A percentile compares a stretch with the other conserved stretches of the same genome.
These are phyloP conservation scores for Gymnoscelis rufifasciata DNA, from an alignment of 2,888 invertebrate species.

Conservation along the genomic window DNA sequence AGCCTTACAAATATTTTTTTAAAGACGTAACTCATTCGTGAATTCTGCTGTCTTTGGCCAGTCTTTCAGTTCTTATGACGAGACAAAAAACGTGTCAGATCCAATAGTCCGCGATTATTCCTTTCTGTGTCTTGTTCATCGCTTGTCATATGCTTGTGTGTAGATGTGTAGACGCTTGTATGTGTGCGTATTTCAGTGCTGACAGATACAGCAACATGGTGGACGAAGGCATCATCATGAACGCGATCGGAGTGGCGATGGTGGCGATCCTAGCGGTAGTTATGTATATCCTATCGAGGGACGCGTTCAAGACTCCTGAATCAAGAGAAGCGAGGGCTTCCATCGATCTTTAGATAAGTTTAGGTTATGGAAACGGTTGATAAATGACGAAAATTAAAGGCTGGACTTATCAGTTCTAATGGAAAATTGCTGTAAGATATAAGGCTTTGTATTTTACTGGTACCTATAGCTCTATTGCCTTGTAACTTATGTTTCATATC, in stretches of 20 bases:
- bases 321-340: constrained; percentile 67
- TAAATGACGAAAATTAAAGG: background rate
- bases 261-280: constrained; percentile 82
- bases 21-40: no score
- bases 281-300: constrained; percentile 81
- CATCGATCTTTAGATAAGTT: constrained; percentile 71
- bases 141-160: constrained; percentile 18
- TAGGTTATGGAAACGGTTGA: constrained; percentile 3
- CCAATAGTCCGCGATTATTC: constrained; percentile 5
- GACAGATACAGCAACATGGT: constrained; percentile 79
- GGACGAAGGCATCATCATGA: constrained; percentile 84
- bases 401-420: no score
- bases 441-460: no score
- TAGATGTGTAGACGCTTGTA: constrained; percentile 34
- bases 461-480: no score
- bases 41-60: constrained; percentile 2
- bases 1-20: no score
- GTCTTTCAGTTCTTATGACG: background rate
- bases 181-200: constrained; percentile 64
- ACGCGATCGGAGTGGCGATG: constrained; percentile 83
- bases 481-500: no score
- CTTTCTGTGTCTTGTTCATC: constrained; percentile 8
- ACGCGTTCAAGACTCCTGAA: constrained; percentile 74
- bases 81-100: constrained; percentile 6
- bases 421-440: no score